Conservation (phyloP, 2,113 vertebrate genomes). For the Delphinapterus leucas region DNA sequence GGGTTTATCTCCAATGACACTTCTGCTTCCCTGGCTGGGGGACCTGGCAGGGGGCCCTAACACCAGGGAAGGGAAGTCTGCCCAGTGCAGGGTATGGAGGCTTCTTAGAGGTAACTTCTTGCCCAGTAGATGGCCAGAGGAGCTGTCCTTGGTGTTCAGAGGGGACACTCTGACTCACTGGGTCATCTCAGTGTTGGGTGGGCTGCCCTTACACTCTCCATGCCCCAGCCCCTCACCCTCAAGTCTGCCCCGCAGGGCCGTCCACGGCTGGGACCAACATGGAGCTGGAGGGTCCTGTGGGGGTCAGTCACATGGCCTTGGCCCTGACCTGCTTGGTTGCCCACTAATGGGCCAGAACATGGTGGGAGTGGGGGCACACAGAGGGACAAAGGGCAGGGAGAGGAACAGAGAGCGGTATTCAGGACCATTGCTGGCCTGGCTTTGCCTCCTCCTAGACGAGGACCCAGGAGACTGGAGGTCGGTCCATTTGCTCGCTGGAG, state of each 20-base stretch:
- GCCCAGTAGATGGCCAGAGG: neutral
- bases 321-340: neutral
- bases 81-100: accelerated
- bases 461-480: neutral
- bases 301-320: neutral
- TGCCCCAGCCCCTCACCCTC: neutral
- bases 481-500: neutral
- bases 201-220: neutral
- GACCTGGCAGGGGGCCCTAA: neutral
- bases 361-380: accelerated
- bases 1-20: too few relatives aligned
- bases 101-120: neutral
- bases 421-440: neutral
- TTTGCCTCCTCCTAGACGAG: neutral
- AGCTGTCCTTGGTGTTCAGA: neutral
- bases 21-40: neutral
- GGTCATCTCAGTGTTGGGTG: neutral
- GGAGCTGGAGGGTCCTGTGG: accelerated
- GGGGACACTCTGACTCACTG: neutral
- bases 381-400: neutral
- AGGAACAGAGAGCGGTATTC: neutral
- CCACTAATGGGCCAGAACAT: neutral
- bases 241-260: neutral
- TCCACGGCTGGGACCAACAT: accelerated
- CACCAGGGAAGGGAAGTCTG: neutral